A percentile compares a stretch with the other conserved stretches of the same genome.
Conservation (phyloP, 2,888 invertebrate species). For the Maniola hyperantus region DNA sequence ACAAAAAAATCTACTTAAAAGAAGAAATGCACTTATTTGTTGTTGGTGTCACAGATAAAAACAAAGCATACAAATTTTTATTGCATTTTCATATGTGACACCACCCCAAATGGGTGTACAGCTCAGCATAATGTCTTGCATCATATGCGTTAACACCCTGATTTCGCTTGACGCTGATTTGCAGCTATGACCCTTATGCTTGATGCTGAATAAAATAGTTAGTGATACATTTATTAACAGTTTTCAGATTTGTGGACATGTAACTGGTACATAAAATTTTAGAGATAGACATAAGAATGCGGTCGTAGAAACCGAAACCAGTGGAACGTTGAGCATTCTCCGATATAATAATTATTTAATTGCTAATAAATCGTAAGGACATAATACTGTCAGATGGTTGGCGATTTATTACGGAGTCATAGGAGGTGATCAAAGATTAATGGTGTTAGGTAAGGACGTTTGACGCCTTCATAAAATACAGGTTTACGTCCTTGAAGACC, state of each 20-base stretch:
- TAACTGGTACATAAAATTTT: background rate
- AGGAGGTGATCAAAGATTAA: slow-evolving; percentile 18
- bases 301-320: slow-evolving; percentile 3
- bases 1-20: too few relatives aligned
- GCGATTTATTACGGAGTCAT: slow-evolving; percentile 18
- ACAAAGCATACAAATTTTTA: too few relatives aligned
- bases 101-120: too few relatives aligned
- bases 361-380: slow-evolving; percentile 8
- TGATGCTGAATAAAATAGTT: background rate
- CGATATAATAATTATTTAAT: background rate
- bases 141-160: too few relatives aligned
- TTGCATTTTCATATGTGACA: too few relatives aligned
- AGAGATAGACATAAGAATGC: slow-evolving; percentile 4
- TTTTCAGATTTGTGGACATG: too few relatives aligned
- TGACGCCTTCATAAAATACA: slow-evolving; percentile 18
- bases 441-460: slow-evolving; percentile 20
- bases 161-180: too few relatives aligned
- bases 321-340: background rate
- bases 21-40: too few relatives aligned
- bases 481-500: slow-evolving; percentile 27
- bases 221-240: background rate
- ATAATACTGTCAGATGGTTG: slow-evolving; percentile 6
- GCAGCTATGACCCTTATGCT: too few relatives aligned
- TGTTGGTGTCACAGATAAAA: too few relatives aligned
- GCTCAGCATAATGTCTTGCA: too few relatives aligned